A percentile compares a stretch with the other conserved stretches of the same genome.
phyloP scores from a whole-genome alignment of 2,888 invertebrate species.

The Dinocampus coccinellae region DNA sequence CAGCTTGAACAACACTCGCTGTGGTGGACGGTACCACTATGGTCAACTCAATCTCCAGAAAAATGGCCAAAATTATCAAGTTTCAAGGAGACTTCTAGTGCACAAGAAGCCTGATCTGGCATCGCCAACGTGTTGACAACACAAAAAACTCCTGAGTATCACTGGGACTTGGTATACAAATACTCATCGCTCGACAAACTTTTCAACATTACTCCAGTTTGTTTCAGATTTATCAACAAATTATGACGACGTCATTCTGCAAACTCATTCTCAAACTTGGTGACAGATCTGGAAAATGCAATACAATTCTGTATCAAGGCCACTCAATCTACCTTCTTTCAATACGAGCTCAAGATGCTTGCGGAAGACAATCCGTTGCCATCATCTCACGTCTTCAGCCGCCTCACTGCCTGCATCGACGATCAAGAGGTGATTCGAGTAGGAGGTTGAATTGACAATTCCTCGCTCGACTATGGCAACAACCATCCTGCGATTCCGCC shows the following conservation, averaged over 20 bases:
- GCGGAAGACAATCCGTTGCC: not conserved
- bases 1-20: not conserved
- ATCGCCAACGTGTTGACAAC: not conserved
- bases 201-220: not conserved
- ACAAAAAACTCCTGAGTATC: not conserved
- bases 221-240: not conserved
- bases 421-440: slow-evolving; percentile 36
- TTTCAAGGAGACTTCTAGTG: not conserved
- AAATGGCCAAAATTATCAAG: not conserved
- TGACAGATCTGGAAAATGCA: not conserved
- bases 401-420: slow-evolving; percentile 42
- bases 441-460: slow-evolving; percentile 36
- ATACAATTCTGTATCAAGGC: not conserved
- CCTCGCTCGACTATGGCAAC: slow-evolving; percentile 9
- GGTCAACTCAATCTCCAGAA: not conserved
- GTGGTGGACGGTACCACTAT: not conserved
- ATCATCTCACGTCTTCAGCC: not conserved
- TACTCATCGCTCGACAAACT: not conserved
- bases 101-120: not conserved
- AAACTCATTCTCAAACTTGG: not conserved
- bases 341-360: not conserved
- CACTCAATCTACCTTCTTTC: not conserved
- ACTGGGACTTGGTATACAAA: not conserved
- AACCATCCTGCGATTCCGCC: slow-evolving; percentile 42
- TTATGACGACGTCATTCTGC: too few species aligned